Conservation (phyloP, 1,140 invertebrate genomes). For the Apis florea region DNA sequence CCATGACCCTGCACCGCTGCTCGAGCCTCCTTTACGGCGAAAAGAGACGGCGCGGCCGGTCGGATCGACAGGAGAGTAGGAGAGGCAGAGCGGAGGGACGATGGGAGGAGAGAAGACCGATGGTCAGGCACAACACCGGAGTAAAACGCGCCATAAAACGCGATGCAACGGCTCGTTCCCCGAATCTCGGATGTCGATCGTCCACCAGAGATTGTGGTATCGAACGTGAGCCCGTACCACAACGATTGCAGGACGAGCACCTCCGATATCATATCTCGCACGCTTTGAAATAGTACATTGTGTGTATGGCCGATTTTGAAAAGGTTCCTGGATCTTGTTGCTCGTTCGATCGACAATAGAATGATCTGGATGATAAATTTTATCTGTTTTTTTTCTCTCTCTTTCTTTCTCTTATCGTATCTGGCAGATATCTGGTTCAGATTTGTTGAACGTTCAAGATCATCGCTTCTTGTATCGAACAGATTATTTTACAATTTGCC, state of each 20-base stretch:
- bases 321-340: background rate
- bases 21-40: conserved; percentile 66
- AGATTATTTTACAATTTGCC: background rate
- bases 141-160: conserved; percentile 66
- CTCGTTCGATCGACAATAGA: too few species aligned
- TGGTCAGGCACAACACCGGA: conserved; percentile 68
- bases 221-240: conserved; percentile 49
- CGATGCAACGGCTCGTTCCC: conserved; percentile 56
- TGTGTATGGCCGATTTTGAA: background rate
- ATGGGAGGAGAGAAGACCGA: conserved; percentile 55
- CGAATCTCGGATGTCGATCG: conserved; percentile 64
- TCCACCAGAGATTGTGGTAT: conserved; percentile 61
- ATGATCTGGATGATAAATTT: background rate
- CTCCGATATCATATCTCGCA: conserved; percentile 3
- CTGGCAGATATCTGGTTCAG: background rate
- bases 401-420: background rate
- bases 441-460: background rate
- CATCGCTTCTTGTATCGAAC: too few species aligned
- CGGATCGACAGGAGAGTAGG: conserved; percentile 47
- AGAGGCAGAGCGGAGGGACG: conserved; percentile 14
- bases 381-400: too few species aligned
- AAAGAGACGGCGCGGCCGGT: conserved; percentile 61
- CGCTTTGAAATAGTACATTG: background rate
- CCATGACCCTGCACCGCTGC: conserved; percentile 77
- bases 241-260: conserved; percentile 37